Percentiles rank a stretch among this genome's conserved stretches.
phyloP scores from a whole-genome alignment of 2,888 invertebrate species.

The Tinea pellionella region DNA sequence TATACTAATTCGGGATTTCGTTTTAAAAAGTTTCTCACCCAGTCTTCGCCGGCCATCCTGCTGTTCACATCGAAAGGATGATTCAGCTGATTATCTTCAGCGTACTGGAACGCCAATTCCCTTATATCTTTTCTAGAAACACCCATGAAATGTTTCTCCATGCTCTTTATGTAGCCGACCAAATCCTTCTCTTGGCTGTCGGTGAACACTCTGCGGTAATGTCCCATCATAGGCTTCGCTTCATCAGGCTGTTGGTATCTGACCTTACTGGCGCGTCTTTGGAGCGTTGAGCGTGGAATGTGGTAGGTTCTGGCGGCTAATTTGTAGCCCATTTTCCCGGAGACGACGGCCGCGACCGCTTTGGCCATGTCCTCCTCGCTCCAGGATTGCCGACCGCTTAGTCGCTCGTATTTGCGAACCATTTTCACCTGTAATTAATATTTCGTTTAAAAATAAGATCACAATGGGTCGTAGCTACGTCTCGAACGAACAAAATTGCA shows the following conservation, averaged over 20 bases:
- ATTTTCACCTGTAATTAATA: conserved; percentile 43
- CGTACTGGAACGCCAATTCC: conserved; percentile 62
- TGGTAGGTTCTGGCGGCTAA: conserved; percentile 59
- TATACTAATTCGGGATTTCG: conserved; percentile 55
- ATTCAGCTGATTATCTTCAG: conserved; percentile 52
- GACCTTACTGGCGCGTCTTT: conserved; percentile 59
- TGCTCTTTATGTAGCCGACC: conserved; percentile 61
- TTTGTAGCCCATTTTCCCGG: conserved; percentile 65
- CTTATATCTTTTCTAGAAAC: conserved; percentile 59
- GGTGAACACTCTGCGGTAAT: conserved; percentile 59
- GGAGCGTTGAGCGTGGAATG: conserved; percentile 59
- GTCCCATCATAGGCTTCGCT: conserved; percentile 58
- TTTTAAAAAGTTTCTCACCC: conserved; percentile 63
- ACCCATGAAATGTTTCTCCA: conserved; percentile 62
- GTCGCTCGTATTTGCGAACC: conserved; percentile 65
- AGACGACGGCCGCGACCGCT: conserved; percentile 61
- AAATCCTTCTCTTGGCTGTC: conserved; percentile 60
- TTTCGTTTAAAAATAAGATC: background rate
- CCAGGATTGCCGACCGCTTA: conserved; percentile 64
- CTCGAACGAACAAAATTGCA: background rate
- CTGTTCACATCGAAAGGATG: conserved; percentile 60
- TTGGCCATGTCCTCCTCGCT: conserved; percentile 63
- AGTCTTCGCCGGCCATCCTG: conserved; percentile 62
- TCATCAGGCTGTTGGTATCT: conserved; percentile 47
- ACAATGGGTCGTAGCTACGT: background rate